These are phyloP conservation scores for Melieria omissa DNA, from an alignment of 2,888 invertebrate genomes.

Conservation along the genomic window DNA sequence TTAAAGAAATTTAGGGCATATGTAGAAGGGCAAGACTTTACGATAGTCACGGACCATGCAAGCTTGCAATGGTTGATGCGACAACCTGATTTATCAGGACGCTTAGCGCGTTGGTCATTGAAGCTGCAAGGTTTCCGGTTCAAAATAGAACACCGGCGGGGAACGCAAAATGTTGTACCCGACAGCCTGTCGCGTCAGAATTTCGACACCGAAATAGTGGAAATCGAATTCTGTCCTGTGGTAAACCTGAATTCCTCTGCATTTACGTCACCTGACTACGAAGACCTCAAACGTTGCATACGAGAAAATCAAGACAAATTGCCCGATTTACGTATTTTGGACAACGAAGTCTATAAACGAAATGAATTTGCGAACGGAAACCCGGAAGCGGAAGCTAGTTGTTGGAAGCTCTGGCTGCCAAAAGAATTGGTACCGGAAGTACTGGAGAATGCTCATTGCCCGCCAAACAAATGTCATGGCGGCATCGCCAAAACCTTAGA, in stretches of 20 bases:
- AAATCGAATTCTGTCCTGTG: slow-evolving; percentile 5
- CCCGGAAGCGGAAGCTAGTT: background rate
- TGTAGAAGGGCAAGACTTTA: slow-evolving; percentile 29
- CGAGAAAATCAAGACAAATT: too few species aligned
- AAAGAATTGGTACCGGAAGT: slow-evolving; percentile 10
- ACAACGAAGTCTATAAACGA: slow-evolving; percentile 19
- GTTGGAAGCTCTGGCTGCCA: slow-evolving; percentile 35
- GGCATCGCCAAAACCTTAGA: slow-evolving; percentile 32
- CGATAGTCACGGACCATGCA: slow-evolving; percentile 18
- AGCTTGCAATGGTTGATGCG: slow-evolving; percentile 13
- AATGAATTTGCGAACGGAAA: slow-evolving; percentile 17
- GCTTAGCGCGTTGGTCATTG: slow-evolving; percentile 34
- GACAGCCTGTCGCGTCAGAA: slow-evolving; percentile 33
- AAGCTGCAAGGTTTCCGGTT: slow-evolving; percentile 32
- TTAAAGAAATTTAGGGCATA: slow-evolving; percentile 20
- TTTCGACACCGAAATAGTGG: slow-evolving; percentile 15
- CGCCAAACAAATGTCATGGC: slow-evolving; percentile 29
- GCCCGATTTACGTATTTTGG: background rate
- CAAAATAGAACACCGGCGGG: slow-evolving; percentile 30
- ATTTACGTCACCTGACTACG: too few species aligned
- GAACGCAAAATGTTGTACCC: slow-evolving; percentile 31
- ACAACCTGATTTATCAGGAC: slow-evolving; percentile 27
- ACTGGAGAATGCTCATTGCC: slow-evolving; percentile 23
- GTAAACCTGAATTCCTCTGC: slow-evolving; percentile 20
- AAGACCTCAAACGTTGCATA: too few species aligned